These are phyloP conservation scores for Pelobates fuscus DNA, from an alignment of 2,113 vertebrate species.

Conservation along the genomic window DNA sequence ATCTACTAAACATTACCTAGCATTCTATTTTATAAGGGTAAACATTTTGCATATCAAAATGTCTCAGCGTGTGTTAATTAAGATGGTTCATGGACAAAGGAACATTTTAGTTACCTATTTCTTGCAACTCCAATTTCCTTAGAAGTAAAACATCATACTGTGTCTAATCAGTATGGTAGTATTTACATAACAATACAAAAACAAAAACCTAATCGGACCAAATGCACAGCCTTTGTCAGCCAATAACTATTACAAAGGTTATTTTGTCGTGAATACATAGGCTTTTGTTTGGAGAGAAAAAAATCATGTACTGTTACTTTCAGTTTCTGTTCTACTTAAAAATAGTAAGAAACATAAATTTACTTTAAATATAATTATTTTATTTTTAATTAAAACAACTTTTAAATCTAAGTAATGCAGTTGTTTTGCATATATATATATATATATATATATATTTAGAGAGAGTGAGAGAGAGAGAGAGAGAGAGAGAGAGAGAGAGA, in stretches of 20 bases:
- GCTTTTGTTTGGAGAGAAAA: too few species aligned
- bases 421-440: too few species aligned
- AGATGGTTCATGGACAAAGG: not conserved
- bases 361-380: too few species aligned
- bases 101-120: not conserved
- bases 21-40: not conserved
- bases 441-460: too few species aligned
- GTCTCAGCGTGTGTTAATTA: not conserved
- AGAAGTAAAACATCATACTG: not conserved
- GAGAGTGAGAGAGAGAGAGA: too few species aligned
- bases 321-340: too few species aligned
- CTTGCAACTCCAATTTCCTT: not conserved
- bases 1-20: not conserved
- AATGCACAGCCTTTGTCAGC: slow-evolving; percentile 16
- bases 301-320: too few species aligned
- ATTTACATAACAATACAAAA: slow-evolving; percentile 26
- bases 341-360: too few species aligned
- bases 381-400: too few species aligned
- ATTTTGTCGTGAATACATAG: slow-evolving; percentile 12
- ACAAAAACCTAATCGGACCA: not conserved
- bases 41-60: not conserved
- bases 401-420: too few species aligned
- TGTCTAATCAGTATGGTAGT: not conserved
- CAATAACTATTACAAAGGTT: not conserved
- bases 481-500: too few species aligned